Conservation (phyloP, 2,888 invertebrate species). For the Neoitamus cyanurus region DNA sequence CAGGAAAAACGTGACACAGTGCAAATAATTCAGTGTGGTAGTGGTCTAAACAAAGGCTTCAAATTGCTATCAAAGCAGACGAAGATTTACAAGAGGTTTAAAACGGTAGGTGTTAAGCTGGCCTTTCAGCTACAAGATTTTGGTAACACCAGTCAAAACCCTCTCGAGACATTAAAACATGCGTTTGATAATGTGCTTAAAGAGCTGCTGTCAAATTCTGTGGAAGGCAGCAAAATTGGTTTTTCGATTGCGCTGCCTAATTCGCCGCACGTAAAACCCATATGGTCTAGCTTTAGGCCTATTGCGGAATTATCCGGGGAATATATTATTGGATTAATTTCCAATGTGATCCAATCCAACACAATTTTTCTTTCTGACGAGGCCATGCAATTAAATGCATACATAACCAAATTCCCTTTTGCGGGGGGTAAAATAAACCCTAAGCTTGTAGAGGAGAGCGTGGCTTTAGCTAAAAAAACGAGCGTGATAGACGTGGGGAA, state of each 20-base stretch:
- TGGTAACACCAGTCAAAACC: not conserved
- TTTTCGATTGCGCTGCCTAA: slow-evolving; percentile 31
- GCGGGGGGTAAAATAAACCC: slow-evolving; percentile 6
- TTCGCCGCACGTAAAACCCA: slow-evolving; percentile 6
- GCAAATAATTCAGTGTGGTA: not conserved
- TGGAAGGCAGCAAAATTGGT: slow-evolving; percentile 35
- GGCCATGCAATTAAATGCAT: slow-evolving; percentile 15
- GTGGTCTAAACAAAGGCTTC: not conserved
- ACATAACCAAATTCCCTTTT: not conserved
- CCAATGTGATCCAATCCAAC: slow-evolving; percentile 27
- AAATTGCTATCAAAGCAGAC: not conserved
- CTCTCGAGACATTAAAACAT: not conserved
- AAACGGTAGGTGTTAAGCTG: not conserved
- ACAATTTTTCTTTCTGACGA: slow-evolving; percentile 16
- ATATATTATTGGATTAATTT: slow-evolving; percentile 28
- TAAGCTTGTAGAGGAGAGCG: not conserved
- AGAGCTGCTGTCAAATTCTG: not conserved
- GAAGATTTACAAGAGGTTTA: not conserved
- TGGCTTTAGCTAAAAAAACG: slow-evolving; percentile 12
- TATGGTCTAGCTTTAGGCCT: slow-evolving; percentile 30
- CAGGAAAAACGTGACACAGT: not conserved
- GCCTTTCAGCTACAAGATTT: not conserved
- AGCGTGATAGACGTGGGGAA: slow-evolving; percentile 39
- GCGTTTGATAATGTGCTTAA: not conserved
- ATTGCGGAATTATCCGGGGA: slow-evolving; percentile 20